phyloP scores from a whole-genome alignment of 2,113 vertebrate species.

The Syngnathoides biaculeatus region DNA sequence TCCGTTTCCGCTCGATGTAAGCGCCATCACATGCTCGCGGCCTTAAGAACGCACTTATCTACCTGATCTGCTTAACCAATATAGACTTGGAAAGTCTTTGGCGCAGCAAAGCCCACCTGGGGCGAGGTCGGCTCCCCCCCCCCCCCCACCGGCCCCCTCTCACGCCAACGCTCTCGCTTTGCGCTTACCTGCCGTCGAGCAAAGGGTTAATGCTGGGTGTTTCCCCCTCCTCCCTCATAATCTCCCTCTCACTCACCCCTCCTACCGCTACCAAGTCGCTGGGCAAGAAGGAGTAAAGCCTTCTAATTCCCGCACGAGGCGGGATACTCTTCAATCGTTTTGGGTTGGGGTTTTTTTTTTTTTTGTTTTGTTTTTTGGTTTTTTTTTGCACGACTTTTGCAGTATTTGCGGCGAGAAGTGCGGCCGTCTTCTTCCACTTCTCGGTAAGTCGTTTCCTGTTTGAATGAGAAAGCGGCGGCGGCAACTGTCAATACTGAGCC shows the following conservation, averaged over 20 bases:
- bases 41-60: slow-evolving; percentile 66
- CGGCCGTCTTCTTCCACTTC: not conserved
- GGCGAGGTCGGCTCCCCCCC: no score
- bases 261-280: slow-evolving; percentile 49
- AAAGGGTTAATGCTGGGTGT: slow-evolving; percentile 65
- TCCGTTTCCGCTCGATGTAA: slow-evolving; percentile 47
- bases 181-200: slow-evolving; percentile 48
- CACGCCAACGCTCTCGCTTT: no score
- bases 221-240: slow-evolving; percentile 55
- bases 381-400: not conserved
- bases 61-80: slow-evolving; percentile 71
- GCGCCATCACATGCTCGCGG: slow-evolving; percentile 48
- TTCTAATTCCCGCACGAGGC: slow-evolving; percentile 30
- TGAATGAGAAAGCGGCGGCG: slow-evolving; percentile 35
- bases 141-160: no score
- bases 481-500: slow-evolving; percentile 56
- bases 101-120: slow-evolving; percentile 37
- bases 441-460: slow-evolving; percentile 52
- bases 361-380: no score
- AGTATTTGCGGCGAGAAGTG: slow-evolving; percentile 1
- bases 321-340: no score
- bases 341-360: no score
- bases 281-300: slow-evolving; percentile 31
- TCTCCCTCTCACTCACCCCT: slow-evolving; percentile 47
- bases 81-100: no score